Evolutionary conservation across 2,888 invertebrate species (phyloP), one percentile per base, ranked within the genome.

Genomic region (Hydroisotoma schaefferi): DNA sequence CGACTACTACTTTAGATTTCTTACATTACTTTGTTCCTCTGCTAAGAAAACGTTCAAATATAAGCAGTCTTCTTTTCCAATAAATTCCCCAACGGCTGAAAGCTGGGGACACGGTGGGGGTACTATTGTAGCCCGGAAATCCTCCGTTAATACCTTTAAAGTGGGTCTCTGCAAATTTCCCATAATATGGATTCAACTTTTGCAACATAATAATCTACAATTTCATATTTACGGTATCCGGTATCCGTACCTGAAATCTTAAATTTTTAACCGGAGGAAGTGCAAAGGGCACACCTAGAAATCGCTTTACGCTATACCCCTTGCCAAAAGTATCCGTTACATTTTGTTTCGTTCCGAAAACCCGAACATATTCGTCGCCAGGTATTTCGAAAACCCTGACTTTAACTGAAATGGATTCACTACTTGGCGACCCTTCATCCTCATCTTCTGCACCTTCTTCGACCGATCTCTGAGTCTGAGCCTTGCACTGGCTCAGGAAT

Each of bases 11-110:
- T n/a, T n/a, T n/a, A n/a, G n/a, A n/a, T n/a, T n/a, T n/a, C n/a
- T n/a, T n/a, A n/a, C n/a, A n/a, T n/a, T n/a, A n/a, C n/a, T n/a
- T n/a, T n/a, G n/a, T n/a, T n/a, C n/a, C n/a, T n/a, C n/a, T n/a
- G n/a, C n/a, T 0, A 59, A 49, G 44, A 55, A 68, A 52, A 70
- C 57, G 22, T 59, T 57, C 10, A 70, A 40, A 23, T 37, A 55
- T 1, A 70, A 52, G 38, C 70, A 70, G 56, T 63, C 58, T 48
- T 70, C 70, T 12, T 44, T 33, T 1, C 70, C 70, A 22, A 67
- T 28, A 3, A 54, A 22, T 1, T 26, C 40, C 5, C 65, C 65
- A 38, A 37, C 29, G 2, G 48, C 43, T 1, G 58, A 51, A 12
- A 63, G 26, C 61, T 71, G 70, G 10, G 70, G 70, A 52, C 70